Conservation (phyloP, 2,113 vertebrate species). For the Catharus bicknelli region DNA sequence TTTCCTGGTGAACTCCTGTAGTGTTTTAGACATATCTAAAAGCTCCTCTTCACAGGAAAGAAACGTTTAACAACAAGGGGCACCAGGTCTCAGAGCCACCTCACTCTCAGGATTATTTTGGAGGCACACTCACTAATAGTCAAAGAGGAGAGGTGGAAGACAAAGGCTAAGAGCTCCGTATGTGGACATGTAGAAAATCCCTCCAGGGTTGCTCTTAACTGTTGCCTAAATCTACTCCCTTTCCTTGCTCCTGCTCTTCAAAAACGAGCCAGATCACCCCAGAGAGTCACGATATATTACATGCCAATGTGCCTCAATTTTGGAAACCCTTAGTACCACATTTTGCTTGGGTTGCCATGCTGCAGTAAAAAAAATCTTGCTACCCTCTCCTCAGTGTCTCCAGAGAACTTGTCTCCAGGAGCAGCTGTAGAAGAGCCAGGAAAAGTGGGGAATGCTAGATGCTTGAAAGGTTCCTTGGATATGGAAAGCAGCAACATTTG, state of each 20-base stretch:
- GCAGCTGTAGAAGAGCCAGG: neutral
- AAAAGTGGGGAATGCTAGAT: neutral
- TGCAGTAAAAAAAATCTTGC: neutral
- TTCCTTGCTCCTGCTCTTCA: neutral
- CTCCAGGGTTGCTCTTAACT: neutral
- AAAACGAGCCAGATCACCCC: neutral
- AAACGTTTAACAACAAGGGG: neutral
- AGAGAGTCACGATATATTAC: neutral
- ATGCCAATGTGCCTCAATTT: neutral
- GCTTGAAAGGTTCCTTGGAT: neutral
- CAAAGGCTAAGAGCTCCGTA: neutral
- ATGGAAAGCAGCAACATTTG: neutral
- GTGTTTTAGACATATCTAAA: neutral
- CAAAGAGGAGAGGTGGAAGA: neutral
- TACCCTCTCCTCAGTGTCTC: neutral
- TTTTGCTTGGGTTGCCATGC: neutral
- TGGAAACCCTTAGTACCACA: neutral
- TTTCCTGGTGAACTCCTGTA: neutral
- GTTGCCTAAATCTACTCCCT: neutral
- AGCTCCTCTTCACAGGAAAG: neutral
- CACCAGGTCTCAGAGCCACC: neutral
- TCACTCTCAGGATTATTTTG: neutral
- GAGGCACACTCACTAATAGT: rapidly evolving
- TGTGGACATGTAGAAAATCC: neutral
- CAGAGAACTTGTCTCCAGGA: neutral